Evolutionary conservation across 92 coral and sea anemone genomes (phyloP).

Genomic region (Parazoanthus swiftii): DNA sequence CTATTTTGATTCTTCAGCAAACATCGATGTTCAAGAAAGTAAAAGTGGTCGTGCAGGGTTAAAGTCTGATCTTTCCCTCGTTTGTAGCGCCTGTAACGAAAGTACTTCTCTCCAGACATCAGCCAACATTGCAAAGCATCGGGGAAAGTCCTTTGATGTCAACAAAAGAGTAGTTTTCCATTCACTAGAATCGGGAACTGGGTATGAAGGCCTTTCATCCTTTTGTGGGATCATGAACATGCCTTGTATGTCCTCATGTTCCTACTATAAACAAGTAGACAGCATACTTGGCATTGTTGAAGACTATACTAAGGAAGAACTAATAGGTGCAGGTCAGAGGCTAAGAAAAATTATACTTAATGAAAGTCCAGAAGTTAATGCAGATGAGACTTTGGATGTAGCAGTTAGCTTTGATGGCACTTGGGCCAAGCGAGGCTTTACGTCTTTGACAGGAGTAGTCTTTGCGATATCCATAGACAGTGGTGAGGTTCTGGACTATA

Average conservation of each 20-base stretch:
- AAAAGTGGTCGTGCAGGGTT: conserved; percentile 41
- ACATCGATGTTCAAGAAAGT: conserved; percentile 46
- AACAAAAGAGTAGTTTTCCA: conserved; percentile 55
- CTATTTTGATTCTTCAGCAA: conserved; percentile 46
- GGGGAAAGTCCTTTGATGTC: conserved; percentile 53
- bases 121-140: conserved; percentile 33
- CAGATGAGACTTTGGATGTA: conserved; percentile 37
- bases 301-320: no score
- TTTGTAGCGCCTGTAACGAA: conserved; percentile 28
- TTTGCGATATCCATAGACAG: conserved; percentile 18
- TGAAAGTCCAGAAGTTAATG: conserved; percentile 26
- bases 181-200: conserved; percentile 49
- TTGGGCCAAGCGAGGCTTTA: conserved; percentile 33
- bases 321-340: no score
- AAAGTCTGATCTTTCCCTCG: conserved; percentile 38
- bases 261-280: no score
- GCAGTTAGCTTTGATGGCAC: conserved; percentile 47
- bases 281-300: no score
- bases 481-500: conserved; percentile 20
- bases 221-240: conserved; percentile 43
- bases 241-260: conserved; percentile 39
- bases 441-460: conserved; percentile 35
- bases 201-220: conserved; percentile 49
- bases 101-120: conserved; percentile 38
- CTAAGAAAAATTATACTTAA: no score